Percentiles rank a stretch among this genome's conserved stretches.
These are phyloP conservation scores for Palythoa grandiflora DNA, from an alignment of 92 coral and sea anemone species.

Conservation along the genomic window DNA sequence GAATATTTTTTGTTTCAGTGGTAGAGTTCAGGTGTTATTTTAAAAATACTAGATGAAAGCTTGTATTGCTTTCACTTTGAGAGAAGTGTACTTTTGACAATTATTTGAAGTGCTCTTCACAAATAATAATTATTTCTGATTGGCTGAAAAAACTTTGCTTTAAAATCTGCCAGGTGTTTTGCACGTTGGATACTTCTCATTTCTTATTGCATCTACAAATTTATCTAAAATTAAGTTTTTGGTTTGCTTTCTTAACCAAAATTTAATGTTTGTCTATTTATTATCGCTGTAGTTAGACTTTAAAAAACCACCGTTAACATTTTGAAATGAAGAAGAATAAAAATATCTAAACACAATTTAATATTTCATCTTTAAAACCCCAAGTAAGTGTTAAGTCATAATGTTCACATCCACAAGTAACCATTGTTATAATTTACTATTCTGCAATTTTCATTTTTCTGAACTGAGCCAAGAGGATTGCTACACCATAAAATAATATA, in stretches of 20 bases:
- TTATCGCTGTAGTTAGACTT: too few species aligned
- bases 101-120: background rate
- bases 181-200: background rate
- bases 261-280: background rate
- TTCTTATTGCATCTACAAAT: background rate
- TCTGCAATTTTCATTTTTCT: too few species aligned
- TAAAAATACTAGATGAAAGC: background rate
- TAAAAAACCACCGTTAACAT: too few species aligned
- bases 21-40: background rate
- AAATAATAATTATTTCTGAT: background rate
- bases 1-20: background rate
- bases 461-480: too few species aligned
- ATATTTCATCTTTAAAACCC: too few species aligned
- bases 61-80: background rate
- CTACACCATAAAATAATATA: too few species aligned
- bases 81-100: background rate
- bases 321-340: too few species aligned
- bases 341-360: too few species aligned
- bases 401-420: too few species aligned
- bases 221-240: background rate
- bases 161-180: slow-evolving; percentile 3
- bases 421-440: too few species aligned
- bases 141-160: background rate
- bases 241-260: background rate
- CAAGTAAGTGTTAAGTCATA: too few species aligned